phyloP scores from a whole-genome alignment of 2,797 vertebrate species.

The Notamacropus eugenii region DNA sequence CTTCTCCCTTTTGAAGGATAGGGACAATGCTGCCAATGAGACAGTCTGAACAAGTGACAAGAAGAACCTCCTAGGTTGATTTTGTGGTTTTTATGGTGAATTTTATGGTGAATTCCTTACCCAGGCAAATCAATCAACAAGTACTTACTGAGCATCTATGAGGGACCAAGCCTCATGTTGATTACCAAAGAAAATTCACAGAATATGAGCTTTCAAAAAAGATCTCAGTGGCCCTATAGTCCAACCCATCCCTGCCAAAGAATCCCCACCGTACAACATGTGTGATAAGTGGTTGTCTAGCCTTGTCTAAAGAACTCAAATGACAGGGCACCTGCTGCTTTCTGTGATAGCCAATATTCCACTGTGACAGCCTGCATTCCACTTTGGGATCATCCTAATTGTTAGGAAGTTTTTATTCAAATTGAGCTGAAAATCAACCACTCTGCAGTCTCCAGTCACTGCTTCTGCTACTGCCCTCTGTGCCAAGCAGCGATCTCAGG shows the following conservation, averaged over 20 bases:
- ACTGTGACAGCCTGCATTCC: not conserved
- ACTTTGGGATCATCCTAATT: not conserved
- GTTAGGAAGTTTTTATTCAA: not conserved
- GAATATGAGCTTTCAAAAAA: not conserved
- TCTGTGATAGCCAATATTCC: not conserved
- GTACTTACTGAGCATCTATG: not conserved
- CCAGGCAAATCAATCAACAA: rapidly evolving
- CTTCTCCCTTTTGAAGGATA: not conserved
- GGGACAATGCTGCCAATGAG: not conserved
- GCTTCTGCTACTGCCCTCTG: not conserved
- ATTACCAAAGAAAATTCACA: not conserved
- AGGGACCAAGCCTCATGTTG: not conserved
- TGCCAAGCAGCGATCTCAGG: not conserved
- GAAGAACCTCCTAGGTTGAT: rapidly evolving
- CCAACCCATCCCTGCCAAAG: not conserved
- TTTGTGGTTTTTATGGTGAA: not conserved
- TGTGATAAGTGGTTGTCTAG: not conserved
- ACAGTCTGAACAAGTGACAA: not conserved
- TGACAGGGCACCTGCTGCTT: not conserved
- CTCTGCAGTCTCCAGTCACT: not conserved
- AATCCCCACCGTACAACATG: not conserved
- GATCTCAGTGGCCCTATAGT: not conserved
- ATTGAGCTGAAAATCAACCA: not conserved
- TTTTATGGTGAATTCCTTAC: not conserved
- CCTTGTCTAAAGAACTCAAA: not conserved